Evolutionary conservation across 1,140 invertebrate genomes (phyloP), one percentile per base, ranked within the genome.

Genomic region (Halictus rubicundus): DNA sequence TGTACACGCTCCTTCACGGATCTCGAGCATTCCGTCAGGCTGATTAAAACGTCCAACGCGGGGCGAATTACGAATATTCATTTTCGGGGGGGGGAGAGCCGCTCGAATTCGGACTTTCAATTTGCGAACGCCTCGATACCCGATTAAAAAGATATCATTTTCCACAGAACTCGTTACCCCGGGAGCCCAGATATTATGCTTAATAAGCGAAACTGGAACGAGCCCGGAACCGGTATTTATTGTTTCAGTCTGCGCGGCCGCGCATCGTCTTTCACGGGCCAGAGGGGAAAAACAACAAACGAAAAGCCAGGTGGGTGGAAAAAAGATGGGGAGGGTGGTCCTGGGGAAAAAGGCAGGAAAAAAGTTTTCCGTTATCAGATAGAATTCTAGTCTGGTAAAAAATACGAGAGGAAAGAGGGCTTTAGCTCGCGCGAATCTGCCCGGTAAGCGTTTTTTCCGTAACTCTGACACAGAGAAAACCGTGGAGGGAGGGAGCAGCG

Each of bases 1-100:
- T 46, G 42, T 68, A 32, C 39, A 9, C 27, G 46, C n/a, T 54
- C 54, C 23, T 64, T 39, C 23, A 21, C 63, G 42, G 37, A 68
- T 65, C 32, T 66, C 52, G 19, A 46, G 12, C 72, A 46, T 64
- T 52, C 46, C 65, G 77, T 75, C 78, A 61, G 52, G 64, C 82
- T 81, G 82, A 84, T 84, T 84, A 85, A 85, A 85, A 85, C 64
- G 81, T 83, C 71, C 65, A n/a, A n/a, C n/a, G n/a, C n/a, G 52
- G 54, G 42, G 54, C 60, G 39, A 54, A 54, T 32, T 75, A 83
- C 83, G 71, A 83, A 85, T 81, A 46, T 77, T 84, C 69, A 81
- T 84, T 64, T 77, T 75, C 57, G 46, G 75, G 49, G n/a, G 23
- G n/a, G n/a, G n/a, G n/a, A n/a, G n/a, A n/a, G n/a, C n/a, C n/a